Evolutionary conservation across 2,797 vertebrate genomes (phyloP), one percentile per base, ranked within the genome.

Genomic region (Babyrousa celebensis): DNA sequence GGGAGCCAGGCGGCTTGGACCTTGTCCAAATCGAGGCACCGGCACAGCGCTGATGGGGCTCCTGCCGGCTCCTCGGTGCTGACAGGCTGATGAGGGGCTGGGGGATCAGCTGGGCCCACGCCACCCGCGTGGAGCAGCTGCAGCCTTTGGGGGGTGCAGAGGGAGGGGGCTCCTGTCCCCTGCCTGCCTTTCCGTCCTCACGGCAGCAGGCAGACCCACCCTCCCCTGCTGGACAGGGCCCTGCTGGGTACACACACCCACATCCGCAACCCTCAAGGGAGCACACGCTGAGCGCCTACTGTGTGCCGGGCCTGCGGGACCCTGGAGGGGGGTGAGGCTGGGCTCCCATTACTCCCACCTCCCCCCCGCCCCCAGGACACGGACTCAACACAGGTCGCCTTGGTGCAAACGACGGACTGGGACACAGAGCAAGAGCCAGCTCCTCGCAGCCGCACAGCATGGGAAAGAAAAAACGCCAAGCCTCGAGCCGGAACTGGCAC

Each of bases 1-100:
- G 79, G 60, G 58, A 91, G 54, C 80, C 89, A 90, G 96, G 87
- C 90, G 92, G 90, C 95, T 88, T 96, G 89, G 87, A 95, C 21
- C 11, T 56, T 52, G 80, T 96, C 95, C 97, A 92, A 77, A 74
- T 43, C 58, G 36, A 88, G 65, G 29, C 25, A 9, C 18, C 21
- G 65, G 85, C 65, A 11, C 54, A 79, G 93, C 29, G 79, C 70
- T 21, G n/a, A 58, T n/a, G 29, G 43, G 72, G 56, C 20, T 78
- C 67, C 72, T 85, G 80, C 87, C 3, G 12, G 54, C 29, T 74
- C 75, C 85, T 85, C 63, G 4, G 54, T 4, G 21, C 56, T 96
- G 90, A 96, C 77, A 60, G 82, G 80, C 62, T 96, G 85, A 95
- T 71, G 62, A 96, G 52, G 65, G 71, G 77, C n/a, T 77, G 54